Percentiles rank a stretch among this genome's conserved stretches.
phyloP scores from a whole-genome alignment of 2,113 vertebrate species.

The Zonotrichia leucophrys region DNA sequence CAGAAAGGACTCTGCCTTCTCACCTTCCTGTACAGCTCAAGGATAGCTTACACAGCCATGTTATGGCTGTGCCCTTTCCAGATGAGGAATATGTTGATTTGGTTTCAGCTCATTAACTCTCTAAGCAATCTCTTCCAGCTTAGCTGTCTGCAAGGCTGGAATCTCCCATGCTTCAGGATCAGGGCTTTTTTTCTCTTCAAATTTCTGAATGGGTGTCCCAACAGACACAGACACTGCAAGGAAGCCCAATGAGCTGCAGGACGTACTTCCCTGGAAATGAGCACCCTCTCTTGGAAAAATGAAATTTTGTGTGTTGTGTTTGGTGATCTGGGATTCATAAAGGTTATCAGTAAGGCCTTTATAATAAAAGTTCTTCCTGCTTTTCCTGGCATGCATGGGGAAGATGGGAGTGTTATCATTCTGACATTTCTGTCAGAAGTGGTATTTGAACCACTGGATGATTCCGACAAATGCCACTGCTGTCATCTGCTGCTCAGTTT shows the following conservation, averaged over 20 bases:
- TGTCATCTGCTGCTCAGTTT: constrained; percentile 87
- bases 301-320: constrained; percentile 73
- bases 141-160: not conserved
- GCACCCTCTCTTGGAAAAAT: constrained; percentile 71
- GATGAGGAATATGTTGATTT: constrained; percentile 32
- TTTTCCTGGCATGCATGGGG: constrained; percentile 58
- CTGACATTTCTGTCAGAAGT: constrained; percentile 96
- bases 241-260: not conserved
- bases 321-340: constrained; percentile 82
- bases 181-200: not conserved
- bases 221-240: not conserved
- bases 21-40: constrained; percentile 18
- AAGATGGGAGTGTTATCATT: constrained; percentile 81
- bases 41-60: not conserved
- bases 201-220: not conserved
- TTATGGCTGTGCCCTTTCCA: constrained; percentile 31
- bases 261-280: constrained; percentile 54
- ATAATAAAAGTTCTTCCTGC: constrained; percentile 73
- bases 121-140: not conserved
- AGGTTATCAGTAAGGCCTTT: constrained; percentile 89
- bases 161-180: not conserved
- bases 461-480: constrained; percentile 94
- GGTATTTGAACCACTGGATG: constrained; percentile 91
- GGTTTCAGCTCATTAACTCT: constrained; percentile 34
- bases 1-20: not conserved